phyloP scores from a whole-genome alignment of 2,113 vertebrate species.

The Austrofundulus limnaeus region DNA sequence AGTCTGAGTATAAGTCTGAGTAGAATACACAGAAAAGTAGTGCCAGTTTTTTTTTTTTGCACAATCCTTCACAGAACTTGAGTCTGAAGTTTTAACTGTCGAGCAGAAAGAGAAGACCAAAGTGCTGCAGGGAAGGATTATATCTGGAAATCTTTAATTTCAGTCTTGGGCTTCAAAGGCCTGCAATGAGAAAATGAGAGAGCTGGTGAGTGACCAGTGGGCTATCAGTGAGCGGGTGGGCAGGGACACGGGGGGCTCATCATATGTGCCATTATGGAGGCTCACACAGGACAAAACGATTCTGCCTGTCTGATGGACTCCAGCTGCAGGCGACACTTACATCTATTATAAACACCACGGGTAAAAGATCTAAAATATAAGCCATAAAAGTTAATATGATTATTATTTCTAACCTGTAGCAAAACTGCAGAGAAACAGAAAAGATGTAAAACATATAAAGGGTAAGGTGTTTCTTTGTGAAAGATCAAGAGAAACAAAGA shows the following conservation, averaged over 20 bases:
- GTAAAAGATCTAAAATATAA: constrained; percentile 27
- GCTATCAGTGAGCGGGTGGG: constrained; percentile 68
- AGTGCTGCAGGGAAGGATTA: constrained; percentile 51
- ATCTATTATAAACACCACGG: constrained; percentile 29
- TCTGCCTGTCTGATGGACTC: constrained; percentile 53
- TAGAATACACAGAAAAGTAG: neutral
- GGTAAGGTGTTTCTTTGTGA: constrained; percentile 9
- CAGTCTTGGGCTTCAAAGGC: constrained; percentile 71
- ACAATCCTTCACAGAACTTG: neutral
- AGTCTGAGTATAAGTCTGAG: too few relatives aligned
- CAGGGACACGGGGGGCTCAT: constrained; percentile 65
- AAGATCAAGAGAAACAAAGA: constrained; percentile 2
- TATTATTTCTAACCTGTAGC: constrained; percentile 10
- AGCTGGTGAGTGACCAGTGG: constrained; percentile 67
- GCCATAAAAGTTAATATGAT: constrained; percentile 13
- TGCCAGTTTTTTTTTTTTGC: neutral
- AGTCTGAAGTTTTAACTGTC: constrained; percentile 50
- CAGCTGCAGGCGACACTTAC: constrained; percentile 41
- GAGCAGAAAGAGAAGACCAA: constrained; percentile 51
- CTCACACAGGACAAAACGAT: constrained; percentile 54
- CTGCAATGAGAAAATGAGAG: constrained; percentile 69
- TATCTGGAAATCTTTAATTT: constrained; percentile 80
- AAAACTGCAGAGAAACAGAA: constrained; percentile 3
- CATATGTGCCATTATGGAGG: constrained; percentile 50
- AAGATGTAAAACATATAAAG: neutral